These are phyloP conservation scores for Entomobrya multifasciata DNA, from an alignment of 2,888 invertebrate genomes.

Conservation along the genomic window DNA sequence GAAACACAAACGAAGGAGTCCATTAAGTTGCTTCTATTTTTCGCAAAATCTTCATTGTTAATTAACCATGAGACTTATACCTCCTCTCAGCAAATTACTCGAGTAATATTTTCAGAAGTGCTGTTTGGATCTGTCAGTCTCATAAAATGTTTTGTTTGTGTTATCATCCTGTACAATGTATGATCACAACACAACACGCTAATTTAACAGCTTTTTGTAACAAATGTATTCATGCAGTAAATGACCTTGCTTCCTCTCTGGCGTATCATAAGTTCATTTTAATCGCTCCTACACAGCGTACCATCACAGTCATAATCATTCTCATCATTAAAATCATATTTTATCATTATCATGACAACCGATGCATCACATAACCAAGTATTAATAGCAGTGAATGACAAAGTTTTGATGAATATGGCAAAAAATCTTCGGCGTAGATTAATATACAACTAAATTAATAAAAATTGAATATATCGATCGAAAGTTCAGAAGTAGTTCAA, in stretches of 20 bases:
- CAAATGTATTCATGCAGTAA: neutral
- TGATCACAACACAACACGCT: neutral
- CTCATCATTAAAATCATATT: neutral
- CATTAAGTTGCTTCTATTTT: neutral
- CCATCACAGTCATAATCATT: neutral
- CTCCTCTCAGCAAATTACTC: neutral
- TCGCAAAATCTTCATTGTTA: neutral
- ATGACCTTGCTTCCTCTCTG: slow-evolving; percentile 37
- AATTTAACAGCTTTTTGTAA: neutral
- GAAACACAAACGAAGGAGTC: neutral
- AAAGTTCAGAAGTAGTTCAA: too few species aligned
- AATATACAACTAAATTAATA: too few species aligned
- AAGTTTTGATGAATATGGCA: too few species aligned
- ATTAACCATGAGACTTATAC: neutral
- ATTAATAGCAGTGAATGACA: too few species aligned
- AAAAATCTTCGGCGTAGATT: too few species aligned
- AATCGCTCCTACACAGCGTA: neutral
- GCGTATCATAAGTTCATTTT: neutral
- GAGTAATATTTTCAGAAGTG: neutral
- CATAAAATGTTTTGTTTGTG: neutral
- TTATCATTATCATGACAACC: neutral
- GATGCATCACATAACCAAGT: neutral
- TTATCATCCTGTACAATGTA: neutral
- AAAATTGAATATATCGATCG: too few species aligned
- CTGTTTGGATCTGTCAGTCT: neutral